Percentiles rank a stretch among this genome's conserved stretches.
phyloP scores from a whole-genome alignment of 2,113 vertebrate species.

The Leuciscus idus region DNA sequence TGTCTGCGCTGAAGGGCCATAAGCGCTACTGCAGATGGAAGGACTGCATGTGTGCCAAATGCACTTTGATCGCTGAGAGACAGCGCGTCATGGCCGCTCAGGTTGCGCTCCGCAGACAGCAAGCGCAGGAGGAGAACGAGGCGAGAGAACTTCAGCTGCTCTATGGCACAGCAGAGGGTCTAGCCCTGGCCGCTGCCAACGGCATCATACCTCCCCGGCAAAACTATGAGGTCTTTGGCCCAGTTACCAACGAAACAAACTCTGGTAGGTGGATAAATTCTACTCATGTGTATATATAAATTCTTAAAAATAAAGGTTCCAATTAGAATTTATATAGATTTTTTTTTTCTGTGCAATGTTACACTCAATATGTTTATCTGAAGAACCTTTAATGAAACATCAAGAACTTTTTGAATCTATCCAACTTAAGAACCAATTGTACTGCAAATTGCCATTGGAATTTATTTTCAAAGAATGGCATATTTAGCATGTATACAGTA shows the following conservation, averaged over 20 bases:
- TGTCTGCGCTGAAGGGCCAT: constrained; percentile 97
- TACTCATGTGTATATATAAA: neutral
- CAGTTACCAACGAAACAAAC: constrained; percentile 80
- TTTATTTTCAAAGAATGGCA: neutral
- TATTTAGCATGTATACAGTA: neutral
- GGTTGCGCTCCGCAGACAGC: constrained; percentile 94
- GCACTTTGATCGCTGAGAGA: constrained; percentile 95
- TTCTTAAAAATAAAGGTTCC: neutral
- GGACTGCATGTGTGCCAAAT: constrained; percentile 99
- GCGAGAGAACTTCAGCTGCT: constrained; percentile 95
- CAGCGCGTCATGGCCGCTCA: constrained; percentile 99
- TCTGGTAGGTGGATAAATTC: constrained; percentile 69
- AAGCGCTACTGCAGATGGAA: constrained; percentile 99
- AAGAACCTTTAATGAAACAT: neutral
- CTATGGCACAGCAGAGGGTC: constrained; percentile 95
- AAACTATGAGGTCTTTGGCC: constrained; percentile 90
- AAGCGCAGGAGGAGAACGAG: constrained; percentile 98
- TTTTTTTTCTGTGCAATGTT: neutral
- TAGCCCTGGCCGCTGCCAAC: constrained; percentile 96
- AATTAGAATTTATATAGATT: neutral
- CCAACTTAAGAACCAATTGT: neutral
- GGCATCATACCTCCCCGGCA: constrained; percentile 95
- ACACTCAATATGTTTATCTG: neutral
- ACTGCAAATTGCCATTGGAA: neutral
- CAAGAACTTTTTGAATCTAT: neutral